A percentile compares a stretch with the other conserved stretches of the same genome.
Conservation (phyloP, 2,888 invertebrate genomes). For the Ametastegia equiseti region DNA sequence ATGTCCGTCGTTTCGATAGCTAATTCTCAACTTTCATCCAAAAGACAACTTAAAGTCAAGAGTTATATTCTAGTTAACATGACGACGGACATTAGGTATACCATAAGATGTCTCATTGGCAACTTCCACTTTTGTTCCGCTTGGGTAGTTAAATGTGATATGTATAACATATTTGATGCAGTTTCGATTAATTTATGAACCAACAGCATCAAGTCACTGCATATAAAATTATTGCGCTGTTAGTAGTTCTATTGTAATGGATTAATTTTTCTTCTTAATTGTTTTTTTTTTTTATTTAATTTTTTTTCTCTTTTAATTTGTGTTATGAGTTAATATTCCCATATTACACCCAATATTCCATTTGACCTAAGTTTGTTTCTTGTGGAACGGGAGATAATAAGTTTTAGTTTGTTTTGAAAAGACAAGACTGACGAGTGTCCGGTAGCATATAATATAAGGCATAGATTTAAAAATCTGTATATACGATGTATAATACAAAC, state of each 20-base stretch:
- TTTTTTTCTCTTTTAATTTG: too few relatives aligned
- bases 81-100: too few relatives aligned
- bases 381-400: neutral
- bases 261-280: conserved; percentile 2
- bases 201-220: neutral
- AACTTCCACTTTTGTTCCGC: too few relatives aligned
- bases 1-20: too few relatives aligned
- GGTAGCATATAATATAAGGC: conserved; percentile 53
- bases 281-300: too few relatives aligned
- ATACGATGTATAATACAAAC: conserved; percentile 68
- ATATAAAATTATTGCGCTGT: neutral
- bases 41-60: too few relatives aligned
- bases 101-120: too few relatives aligned
- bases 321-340: neutral
- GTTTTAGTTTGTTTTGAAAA: conserved; percentile 52
- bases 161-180: conserved; percentile 7
- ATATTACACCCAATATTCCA: conserved; percentile 24
- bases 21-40: too few relatives aligned
- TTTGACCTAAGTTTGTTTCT: neutral
- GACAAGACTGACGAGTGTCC: conserved; percentile 65
- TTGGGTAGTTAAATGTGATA: conserved; percentile 43
- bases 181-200: neutral
- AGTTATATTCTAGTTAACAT: too few relatives aligned
- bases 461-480: conserved; percentile 62
- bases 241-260: neutral